Conservation (phyloP, 2,113 vertebrate species). For the Chaenogobius annularis region DNA sequence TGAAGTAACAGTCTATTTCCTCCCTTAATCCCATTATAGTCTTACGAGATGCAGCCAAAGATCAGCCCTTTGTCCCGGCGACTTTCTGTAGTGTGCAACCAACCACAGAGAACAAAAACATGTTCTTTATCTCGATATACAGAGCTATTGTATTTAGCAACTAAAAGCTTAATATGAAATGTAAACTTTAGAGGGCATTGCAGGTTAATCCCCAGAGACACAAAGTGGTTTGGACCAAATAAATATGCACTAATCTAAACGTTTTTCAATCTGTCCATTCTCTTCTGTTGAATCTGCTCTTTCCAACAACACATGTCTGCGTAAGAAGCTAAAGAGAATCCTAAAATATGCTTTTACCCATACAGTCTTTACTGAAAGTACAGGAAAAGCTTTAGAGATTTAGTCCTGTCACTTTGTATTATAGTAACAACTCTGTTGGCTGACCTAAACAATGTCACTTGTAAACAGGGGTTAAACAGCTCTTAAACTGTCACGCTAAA, state of each 20-base stretch:
- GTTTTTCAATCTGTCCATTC: constrained; percentile 43
- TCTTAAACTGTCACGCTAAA: not conserved
- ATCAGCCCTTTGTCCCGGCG: constrained; percentile 14
- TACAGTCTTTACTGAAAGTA: constrained; percentile 6
- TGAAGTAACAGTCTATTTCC: constrained; percentile 72
- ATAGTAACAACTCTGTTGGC: not conserved
- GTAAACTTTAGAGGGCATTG: not conserved
- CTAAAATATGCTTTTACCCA: constrained; percentile 22
- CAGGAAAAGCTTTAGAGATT: not conserved
- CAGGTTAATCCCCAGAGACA: constrained; percentile 27
- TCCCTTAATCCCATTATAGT: constrained; percentile 76
- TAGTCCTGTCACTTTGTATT: constrained; percentile 5
- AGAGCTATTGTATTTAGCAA: not conserved
- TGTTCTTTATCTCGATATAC: not conserved
- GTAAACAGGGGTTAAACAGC: not conserved
- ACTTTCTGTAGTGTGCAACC: constrained; percentile 7
- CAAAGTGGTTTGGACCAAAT: constrained; percentile 39
- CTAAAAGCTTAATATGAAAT: not conserved
- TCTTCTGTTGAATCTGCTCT: constrained; percentile 47
- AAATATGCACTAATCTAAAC: constrained; percentile 40
- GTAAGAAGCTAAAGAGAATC: constrained; percentile 37
- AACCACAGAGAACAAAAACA: not conserved
- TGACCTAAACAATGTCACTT: not conserved
- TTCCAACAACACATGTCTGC: constrained; percentile 42
- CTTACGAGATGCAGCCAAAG: constrained; percentile 71